Evolutionary conservation across 2,797 vertebrate species (phyloP), one percentile per base, ranked within the genome.

Genomic region (Paedocypris micromegethes): DNA sequence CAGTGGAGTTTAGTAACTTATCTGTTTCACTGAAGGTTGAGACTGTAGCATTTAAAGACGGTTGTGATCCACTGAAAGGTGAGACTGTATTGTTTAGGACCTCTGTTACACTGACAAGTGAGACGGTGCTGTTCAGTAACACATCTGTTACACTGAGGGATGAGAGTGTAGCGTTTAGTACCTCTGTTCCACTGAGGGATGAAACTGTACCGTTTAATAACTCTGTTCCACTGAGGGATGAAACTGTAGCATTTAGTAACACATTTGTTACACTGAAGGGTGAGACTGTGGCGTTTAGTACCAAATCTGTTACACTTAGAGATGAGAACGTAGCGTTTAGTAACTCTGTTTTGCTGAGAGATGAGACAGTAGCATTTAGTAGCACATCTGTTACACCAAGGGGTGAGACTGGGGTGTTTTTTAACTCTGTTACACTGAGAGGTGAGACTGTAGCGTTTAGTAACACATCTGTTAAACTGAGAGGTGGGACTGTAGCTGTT

Each of bases 211-310:
- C 23, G 1, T 23, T 23, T 23, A 23, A 1, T 23, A 23, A 23
- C 23, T 23, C 23, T 23, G 23, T 23, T 23, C 23, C 23, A 23
- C 23, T 23, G 23, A 23, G 23, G 23, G 23, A 23, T 23, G 23
- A 23, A 1, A 23, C 23, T 1, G 23, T 1, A 1, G 23, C 23
- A 23, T 23, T 23, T 23, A 23, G 23, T 23, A 23, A 1, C 23
- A 23, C 23, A 23, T 23, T 23, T 23, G 58, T 46, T 54, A 51
- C 46, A 8, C 46, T 68, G 48, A 41, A 37, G 37, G 6, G 52
- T n/a, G 41, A 66, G 45, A 5, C 38, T 59, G 63, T 54, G 9
- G 48, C 7, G 3, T 5, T 47, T 47, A 54, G n/a, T 58, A 50
- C 54, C 3, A 4, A 2, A 45, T 64, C 4, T 46, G 9, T 7